phyloP scores from a whole-genome alignment of 1,140 invertebrate species.

The Stegodyphus mimosarum region DNA sequence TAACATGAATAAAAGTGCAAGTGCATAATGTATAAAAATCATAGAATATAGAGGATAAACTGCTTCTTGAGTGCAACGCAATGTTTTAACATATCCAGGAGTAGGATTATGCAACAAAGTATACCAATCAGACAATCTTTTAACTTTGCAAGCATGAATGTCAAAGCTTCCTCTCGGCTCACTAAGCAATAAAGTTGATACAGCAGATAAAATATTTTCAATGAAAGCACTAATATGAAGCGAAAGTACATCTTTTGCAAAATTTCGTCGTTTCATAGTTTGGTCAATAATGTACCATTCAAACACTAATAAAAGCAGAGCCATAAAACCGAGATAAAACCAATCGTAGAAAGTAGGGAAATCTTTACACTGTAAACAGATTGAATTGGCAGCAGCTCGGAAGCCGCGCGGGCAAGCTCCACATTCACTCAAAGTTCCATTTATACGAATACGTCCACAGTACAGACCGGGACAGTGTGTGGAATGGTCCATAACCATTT shows the following conservation, averaged over 20 bases:
- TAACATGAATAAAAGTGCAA: constrained; percentile 85
- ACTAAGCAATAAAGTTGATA: constrained; percentile 78
- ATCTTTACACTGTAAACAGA: constrained; percentile 82
- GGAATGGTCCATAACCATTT: constrained; percentile 60
- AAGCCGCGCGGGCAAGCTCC: constrained; percentile 84
- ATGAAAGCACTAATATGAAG: constrained; percentile 82
- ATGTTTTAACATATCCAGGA: constrained; percentile 86
- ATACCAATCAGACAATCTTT: constrained; percentile 92
- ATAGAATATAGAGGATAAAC: constrained; percentile 98
- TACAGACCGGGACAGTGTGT: constrained; percentile 83
- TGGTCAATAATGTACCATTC: constrained; percentile 93
- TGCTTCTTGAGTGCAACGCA: constrained; percentile 96
- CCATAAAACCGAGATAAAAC: constrained; percentile 95
- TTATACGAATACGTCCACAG: constrained; percentile 79
- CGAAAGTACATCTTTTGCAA: constrained; percentile 77
- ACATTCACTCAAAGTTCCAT: constrained; percentile 72
- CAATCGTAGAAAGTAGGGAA: constrained; percentile 88
- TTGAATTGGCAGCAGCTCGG: constrained; percentile 71
- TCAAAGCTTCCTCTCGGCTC: constrained; percentile 81
- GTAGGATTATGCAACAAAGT: constrained; percentile 93
- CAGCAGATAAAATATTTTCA: constrained; percentile 79
- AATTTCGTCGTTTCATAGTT: constrained; percentile 80
- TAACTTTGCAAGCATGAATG: constrained; percentile 81
- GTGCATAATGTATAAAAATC: constrained; percentile 90
- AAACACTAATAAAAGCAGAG: constrained; percentile 82